Percentiles rank a stretch among this genome's conserved stretches.
These are phyloP conservation scores for Cheirogaleus major DNA, from an alignment of 2,797 vertebrate species.

Conservation along the genomic window DNA sequence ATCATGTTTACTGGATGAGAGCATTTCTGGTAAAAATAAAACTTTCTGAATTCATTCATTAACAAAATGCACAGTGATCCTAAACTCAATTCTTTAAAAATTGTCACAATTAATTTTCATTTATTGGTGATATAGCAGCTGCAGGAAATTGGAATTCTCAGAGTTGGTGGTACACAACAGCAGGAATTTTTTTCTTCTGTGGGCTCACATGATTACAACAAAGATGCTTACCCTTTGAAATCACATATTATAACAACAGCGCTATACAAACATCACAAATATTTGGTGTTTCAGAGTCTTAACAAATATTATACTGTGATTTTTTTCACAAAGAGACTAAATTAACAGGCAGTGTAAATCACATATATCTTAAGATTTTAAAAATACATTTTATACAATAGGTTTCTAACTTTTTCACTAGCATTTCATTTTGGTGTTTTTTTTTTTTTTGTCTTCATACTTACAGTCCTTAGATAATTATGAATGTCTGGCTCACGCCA, in stretches of 20 bases:
- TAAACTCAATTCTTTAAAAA: conserved; percentile 82
- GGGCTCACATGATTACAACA: conserved; percentile 72
- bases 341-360: conserved; percentile 81
- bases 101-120: conserved; percentile 55
- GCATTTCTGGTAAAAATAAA: conserved; percentile 87
- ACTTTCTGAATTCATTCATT: conserved; percentile 85
- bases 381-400: conserved; percentile 79
- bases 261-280: conserved; percentile 79
- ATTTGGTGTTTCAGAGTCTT: conserved; percentile 79
- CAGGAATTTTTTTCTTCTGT: conserved; percentile 53
- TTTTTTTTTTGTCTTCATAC: conserved; percentile 41
- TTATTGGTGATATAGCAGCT: conserved; percentile 77
- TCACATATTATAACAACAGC: conserved; percentile 60
- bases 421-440: conserved; percentile 66
- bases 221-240: conserved; percentile 70
- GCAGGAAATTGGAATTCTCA: conserved; percentile 60
- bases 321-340: conserved; percentile 79
- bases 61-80: conserved; percentile 91
- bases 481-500: conserved; percentile 70
- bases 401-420: conserved; percentile 63
- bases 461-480: conserved; percentile 70
- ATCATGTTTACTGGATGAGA: conserved; percentile 84
- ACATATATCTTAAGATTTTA: conserved; percentile 79
- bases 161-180: conserved; percentile 70
- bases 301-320: conserved; percentile 78